Evolutionary conservation across 2,797 vertebrate species (phyloP), one percentile per base, ranked within the genome.

Genomic region (Sardinella longiceps): DNA sequence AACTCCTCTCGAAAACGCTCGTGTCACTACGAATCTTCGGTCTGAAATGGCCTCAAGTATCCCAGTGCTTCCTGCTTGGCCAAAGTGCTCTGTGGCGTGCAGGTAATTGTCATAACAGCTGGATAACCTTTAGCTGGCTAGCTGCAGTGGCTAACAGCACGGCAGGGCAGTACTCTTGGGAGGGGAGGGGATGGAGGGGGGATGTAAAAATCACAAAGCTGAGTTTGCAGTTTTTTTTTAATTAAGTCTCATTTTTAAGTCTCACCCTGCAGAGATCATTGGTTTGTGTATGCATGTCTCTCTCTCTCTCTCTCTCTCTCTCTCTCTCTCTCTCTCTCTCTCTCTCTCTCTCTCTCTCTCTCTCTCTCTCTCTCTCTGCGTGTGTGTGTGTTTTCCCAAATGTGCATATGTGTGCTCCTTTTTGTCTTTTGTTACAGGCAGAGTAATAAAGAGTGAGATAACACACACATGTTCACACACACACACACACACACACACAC

Each of bases 41-140:
- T n/a, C n/a, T n/a, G n/a, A n/a, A n/a, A n/a, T n/a, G n/a, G n/a
- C n/a, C n/a, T n/a, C n/a, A n/a, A n/a, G n/a, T 58, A 23, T 7
- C 23, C 23, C 20, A 58, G 90, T 91, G 90, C 87, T 80, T 45
- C 12, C 48, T 80, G n/a, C n/a, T n/a, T n/a, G n/a, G n/a, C n/a
- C n/a, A n/a, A n/a, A n/a, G n/a, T 7, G 7, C 20, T 92, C 87
- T 92, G 87, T 88, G 91, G 88, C 88, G 88, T 88, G 90, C 82
- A 93, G 91, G n/a, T n/a, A n/a, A n/a, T 92, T 92, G 93, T 93
- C 91, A 92, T 87, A 88, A 88, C 85, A 91, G 82, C 86, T 85
- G 70, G 46, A 70, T 92, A 92, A 93, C 94, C 93, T 93, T 92
- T 91, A 89, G 91, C 91, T 91, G 91, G 88, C 93, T 93, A 92